Percentiles rank a stretch among this genome's conserved stretches.
Conservation (phyloP, 2,113 vertebrate genomes). For the Castor canadensis region DNA sequence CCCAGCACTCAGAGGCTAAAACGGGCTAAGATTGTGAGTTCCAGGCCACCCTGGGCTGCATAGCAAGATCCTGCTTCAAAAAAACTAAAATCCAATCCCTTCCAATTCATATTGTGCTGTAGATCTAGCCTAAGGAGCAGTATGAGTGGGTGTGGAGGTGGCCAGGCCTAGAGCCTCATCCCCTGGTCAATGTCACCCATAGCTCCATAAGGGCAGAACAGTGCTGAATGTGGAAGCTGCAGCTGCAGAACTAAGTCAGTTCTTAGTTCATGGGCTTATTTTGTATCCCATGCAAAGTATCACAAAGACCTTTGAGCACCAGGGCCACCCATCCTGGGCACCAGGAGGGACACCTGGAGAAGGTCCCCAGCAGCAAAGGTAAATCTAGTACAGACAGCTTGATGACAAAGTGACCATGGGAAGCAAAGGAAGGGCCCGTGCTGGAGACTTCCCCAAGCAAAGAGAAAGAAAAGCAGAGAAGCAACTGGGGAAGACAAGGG, state of each 20-base stretch:
- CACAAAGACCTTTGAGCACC: fast-evolving
- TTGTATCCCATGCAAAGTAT: fast-evolving
- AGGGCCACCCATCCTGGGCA: fast-evolving
- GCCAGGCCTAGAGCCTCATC: fast-evolving
- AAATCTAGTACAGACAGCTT: fast-evolving
- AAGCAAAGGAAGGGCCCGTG: not conserved
- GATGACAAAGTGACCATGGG: fast-evolving
- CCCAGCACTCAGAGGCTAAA: not conserved
- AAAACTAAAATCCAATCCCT: not conserved
- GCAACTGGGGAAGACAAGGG: not conserved
- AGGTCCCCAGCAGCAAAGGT: not conserved
- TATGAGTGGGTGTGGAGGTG: fast-evolving
- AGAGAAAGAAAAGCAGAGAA: not conserved
- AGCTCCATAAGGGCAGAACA: not conserved
- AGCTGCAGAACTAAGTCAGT: not conserved
- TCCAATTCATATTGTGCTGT: too few relatives aligned
- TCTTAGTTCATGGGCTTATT: not conserved
- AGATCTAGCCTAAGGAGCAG: fast-evolving
- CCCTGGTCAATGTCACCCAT: fast-evolving
- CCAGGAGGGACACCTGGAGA: fast-evolving
- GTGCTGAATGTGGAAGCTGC: fast-evolving
- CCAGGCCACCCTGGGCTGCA: not conserved
- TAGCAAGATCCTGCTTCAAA: not conserved
- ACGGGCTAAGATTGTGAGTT: too few relatives aligned
- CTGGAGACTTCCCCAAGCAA: not conserved